A percentile compares a stretch with the other conserved stretches of the same genome.
Conservation (phyloP, 2,113 vertebrate species). For the Camelus bactrianus region DNA sequence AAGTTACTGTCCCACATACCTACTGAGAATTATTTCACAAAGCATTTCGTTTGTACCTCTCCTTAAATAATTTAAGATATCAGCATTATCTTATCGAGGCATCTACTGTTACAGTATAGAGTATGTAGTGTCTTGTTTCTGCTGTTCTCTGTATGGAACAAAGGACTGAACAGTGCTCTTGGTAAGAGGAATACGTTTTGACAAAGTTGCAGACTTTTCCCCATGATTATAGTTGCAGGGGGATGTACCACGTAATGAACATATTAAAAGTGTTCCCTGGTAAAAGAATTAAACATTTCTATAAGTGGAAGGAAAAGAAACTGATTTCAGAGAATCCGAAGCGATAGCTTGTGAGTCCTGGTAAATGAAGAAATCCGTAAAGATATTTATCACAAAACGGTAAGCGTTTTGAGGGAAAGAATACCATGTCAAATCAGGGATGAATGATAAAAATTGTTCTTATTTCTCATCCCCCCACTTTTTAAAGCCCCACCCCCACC, state of each 20-base stretch:
- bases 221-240: background rate
- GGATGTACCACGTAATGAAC: background rate
- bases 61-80: conserved; percentile 53
- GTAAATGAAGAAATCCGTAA: conserved; percentile 66
- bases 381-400: background rate
- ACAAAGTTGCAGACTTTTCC: conserved; percentile 8
- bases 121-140: conserved; percentile 45
- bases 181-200: conserved; percentile 51
- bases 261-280: conserved; percentile 1
- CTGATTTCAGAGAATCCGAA: background rate
- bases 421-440: background rate
- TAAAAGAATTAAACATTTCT: background rate
- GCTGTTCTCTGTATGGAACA: conserved; percentile 50
- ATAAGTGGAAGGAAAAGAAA: background rate
- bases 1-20: conserved; percentile 48
- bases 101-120: conserved; percentile 2
- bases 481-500: background rate
- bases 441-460: background rate
- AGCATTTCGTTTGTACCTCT: background rate
- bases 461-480: background rate
- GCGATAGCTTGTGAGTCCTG: conserved; percentile 44
- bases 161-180: conserved; percentile 59
- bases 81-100: background rate
- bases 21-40: conserved; percentile 51
- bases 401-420: conserved; percentile 20